Base-by-base conservation (phyloP, 2,888 invertebrate species). In the Argyresthia goedartella region DNA sequence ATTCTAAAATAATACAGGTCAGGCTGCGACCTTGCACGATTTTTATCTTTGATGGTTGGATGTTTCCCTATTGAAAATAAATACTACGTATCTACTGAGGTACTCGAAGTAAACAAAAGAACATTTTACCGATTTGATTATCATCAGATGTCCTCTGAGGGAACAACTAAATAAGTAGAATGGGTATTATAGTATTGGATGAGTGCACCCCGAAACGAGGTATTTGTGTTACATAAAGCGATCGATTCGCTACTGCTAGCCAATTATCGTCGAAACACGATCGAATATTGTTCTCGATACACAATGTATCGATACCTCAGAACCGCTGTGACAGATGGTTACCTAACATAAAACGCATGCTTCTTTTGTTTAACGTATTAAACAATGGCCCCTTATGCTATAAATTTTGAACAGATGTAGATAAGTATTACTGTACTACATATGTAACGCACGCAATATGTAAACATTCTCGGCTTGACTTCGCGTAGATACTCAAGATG, bases 221-320 rank as follows among this genome's bases (percentile, higher is more conserved):
- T 76, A 79, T 79, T 80, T 75, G 77, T 80, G 77, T 81, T 76
- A 77, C 78, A n/a, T n/a, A n/a, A n/a, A 66, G 63, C 76, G 69
- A 76, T 81, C 77, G 78, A 81, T 77, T 71, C 76, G 68, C 73
- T 73, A 73, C 77, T 77, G 71, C 73, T 68, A 73, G 70, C 73
- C 80, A 81, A 82, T 82, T 81, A 80, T 75, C 66, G 67, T 64
- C 72, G 70, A 76, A 75, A 80, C 78, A 79, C 69, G 71, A 71
- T 76, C 76, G 70, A 78, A 77, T 80, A 77, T 76, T 76, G 80
- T 76, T 73, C 71, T 70, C 71, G 67, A 71, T 73, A 71, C 71
- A 69, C 58, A n/a, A 39, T 39, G 39, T 39, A n/a, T 39, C 39
- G 39, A 44, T 44, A 34, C 16, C 50, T 33, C 50, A 11, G 15